Evolutionary conservation across 2,888 invertebrate genomes (phyloP).

Genomic region (Cactoblastis cactorum): DNA sequence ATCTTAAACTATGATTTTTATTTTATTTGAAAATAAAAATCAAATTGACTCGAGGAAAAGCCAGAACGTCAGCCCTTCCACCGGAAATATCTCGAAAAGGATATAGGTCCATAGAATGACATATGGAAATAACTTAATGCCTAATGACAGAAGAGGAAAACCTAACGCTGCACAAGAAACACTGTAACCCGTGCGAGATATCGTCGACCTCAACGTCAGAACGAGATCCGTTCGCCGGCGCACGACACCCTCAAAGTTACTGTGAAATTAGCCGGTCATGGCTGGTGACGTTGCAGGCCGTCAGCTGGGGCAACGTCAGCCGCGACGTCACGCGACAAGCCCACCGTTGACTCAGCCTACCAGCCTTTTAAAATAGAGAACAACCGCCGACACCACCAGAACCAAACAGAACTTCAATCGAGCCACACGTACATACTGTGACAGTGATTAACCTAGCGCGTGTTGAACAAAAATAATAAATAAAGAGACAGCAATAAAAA

Average conservation of each 20-base stretch:
- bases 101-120: neutral
- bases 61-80: neutral
- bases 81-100: neutral
- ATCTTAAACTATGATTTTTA: too few species aligned
- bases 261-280: slow-evolving; percentile 35
- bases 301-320: slow-evolving; percentile 40
- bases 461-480: neutral
- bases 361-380: slow-evolving; percentile 60
- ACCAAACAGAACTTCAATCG: slow-evolving; percentile 49
- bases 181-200: neutral
- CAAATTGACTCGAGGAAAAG: neutral
- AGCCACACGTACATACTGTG: slow-evolving; percentile 47
- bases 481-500: neutral
- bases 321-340: slow-evolving; percentile 30
- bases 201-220: neutral
- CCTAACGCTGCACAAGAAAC: neutral
- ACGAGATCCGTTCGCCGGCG: slow-evolving; percentile 5
- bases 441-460: slow-evolving; percentile 27
- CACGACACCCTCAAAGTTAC: slow-evolving; percentile 25
- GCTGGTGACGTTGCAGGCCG: slow-evolving; percentile 24
- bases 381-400: slow-evolving; percentile 46
- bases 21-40: neutral
- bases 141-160: slow-evolving; percentile 1
- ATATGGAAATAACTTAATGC: neutral
- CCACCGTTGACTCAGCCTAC: slow-evolving; percentile 40